Evolutionary conservation across 2,113 vertebrate genomes (phyloP), one percentile per base, ranked within the genome.

Genomic region (Oxyruncus cristatus): DNA sequence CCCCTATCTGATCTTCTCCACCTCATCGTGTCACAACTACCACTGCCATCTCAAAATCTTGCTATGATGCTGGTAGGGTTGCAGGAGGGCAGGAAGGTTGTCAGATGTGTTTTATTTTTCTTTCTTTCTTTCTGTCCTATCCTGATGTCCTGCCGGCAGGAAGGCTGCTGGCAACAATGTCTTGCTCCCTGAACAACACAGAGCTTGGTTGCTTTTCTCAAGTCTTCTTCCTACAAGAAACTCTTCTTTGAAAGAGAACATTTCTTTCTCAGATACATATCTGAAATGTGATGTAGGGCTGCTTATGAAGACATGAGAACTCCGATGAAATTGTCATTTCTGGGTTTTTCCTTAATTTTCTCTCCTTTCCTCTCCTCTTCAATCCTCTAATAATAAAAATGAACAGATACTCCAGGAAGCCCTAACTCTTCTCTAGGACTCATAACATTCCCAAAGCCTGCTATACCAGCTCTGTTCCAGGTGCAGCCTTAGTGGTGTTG

Each of bases 1-100:
- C 55, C 58, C 47, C n/a, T 93, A 52, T 86, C 39, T 86, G 59
- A 94, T 80, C 79, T 65, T 67, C 21, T 70, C 46, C 27, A 67
- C 47, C 6, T 85, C 30, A 70, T 27, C 28, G 26, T 63, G 44
- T 67, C 47, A 74, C 83, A 94, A 46, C 42, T 47, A 81, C 39
- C 46, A 28, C 23, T 66, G 72, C 46, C 39, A 33, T 22, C 72
- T 67, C 46, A 47, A 63, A 33, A 62, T 77, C 39, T 66, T 70
- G 63, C 37, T 58, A 3, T 68, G 71, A 66, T 3, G 23, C 42
- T 50, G 32, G 17, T 30, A 80, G 35, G 53, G 41, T 42, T 90
- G 49, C 50, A 88, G 44, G 46, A 90, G 75, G 32, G 37, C 46
- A 58, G 65, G 21, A n/a, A 80, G 18, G 46, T 65, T 85, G 49